Base-by-base conservation (phyloP, 1,140 invertebrate species). In the Papilio glaucus region DNA sequence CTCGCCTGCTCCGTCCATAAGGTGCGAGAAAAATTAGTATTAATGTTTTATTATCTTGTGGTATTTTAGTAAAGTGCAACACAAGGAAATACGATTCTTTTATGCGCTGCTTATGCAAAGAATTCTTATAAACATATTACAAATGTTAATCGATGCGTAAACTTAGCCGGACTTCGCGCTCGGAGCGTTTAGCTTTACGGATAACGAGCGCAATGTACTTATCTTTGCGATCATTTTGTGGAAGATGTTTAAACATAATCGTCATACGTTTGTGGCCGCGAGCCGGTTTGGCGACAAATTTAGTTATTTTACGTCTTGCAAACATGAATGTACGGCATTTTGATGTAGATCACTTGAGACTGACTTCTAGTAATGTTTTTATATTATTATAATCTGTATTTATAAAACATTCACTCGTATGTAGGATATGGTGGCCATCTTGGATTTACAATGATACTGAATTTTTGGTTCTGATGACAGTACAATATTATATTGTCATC, bases 11-110 rank as follows among this genome's bases (percentile, higher is more conserved):
- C n/a, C n/a, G n/a, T n/a, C n/a, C n/a, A n/a, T n/a, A n/a, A n/a
- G n/a, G n/a, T n/a, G n/a, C n/a, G n/a, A n/a, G n/a, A n/a, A n/a
- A n/a, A n/a, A n/a, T n/a, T n/a, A n/a, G n/a, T n/a, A n/a, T n/a
- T n/a, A n/a, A n/a, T n/a, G n/a, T n/a, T n/a, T n/a, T n/a, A n/a
- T n/a, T 38, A 65, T 26, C 45, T 24, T 49, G 33, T 71, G 68
- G 65, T 69, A 72, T 77, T 77, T 65, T 72, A 45, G 29, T 53
- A n/a, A 39, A 72, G 57, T 74, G 72, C 57, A 62, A 80, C 70
- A 80, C 61, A 74, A 81, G 74, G 79, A 81, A 78, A 76, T 73
- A 73, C 49, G 24, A 39, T 61, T 45, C 69, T 71, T 75, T 72
- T 67, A 57, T 67, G 15, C 42, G 38, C 24, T 72, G 60, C 42